Base-by-base conservation (phyloP, 2,888 invertebrate genomes). In the Neuroscelio doddi region DNA sequence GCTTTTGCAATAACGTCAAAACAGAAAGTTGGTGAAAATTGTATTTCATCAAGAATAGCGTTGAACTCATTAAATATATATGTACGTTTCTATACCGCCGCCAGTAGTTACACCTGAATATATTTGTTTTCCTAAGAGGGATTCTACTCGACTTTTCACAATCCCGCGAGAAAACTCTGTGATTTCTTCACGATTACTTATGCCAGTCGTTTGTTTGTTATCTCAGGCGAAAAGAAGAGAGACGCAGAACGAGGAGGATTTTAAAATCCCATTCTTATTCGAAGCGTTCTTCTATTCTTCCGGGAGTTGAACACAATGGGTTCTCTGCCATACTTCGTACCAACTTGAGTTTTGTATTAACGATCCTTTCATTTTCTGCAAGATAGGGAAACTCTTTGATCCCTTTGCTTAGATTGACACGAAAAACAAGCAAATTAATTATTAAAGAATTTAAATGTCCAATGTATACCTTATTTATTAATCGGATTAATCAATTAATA, bases 331-430 rank as follows among this genome's bases (percentile, higher is more conserved):
- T 44, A 64, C 64, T 58, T 63, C 65, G 68, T 51, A 64, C 62
- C 68, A 50, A 64, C 57, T 64, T 44, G 72, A 63, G 72, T 75
- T 75, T 74, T 70, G 73, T 75, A 78, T 78, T 77, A 79, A 79
- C 74, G 74, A 78, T 73, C 77, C 65, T 73, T 72, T 67, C 74
- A 70, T 73, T 67, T 68, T 56, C 68, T 51, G 58, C 50, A 55
- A 58, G 44, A 61, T 57, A 41, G 44, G 39, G 15, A 36, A 63
- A 66, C 64, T 62, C 69, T 67, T 69, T 68, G 68, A 63, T 55
- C 39, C 51, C 45, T 41, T 62, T 44, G 50, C 64, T 55, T 64
- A 64, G 64, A 64, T 64, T 61, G 41, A 12, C 34, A 15, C 44
- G 30, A 61, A 64, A 51, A 59, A 47, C 39, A 44, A 56, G 67